Percentiles rank a stretch among this genome's conserved stretches.
Conservation (phyloP, 2,113 vertebrate species). For the Vulpes vulpes region DNA sequence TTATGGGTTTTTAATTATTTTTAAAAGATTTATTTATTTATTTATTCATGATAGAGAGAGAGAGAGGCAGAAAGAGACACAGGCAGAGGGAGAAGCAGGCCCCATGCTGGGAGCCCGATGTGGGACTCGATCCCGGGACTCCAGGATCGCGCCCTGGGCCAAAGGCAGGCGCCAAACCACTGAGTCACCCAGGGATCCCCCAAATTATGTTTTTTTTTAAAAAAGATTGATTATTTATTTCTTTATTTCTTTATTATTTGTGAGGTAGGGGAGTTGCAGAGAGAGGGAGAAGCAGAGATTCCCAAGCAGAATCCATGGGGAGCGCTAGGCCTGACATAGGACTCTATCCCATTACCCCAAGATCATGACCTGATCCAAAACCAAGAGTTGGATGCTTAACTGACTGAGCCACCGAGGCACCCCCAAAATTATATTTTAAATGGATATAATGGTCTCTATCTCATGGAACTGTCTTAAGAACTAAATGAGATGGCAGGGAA, state of each 20-base stretch:
- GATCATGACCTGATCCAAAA: not conserved
- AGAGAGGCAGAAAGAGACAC: no score
- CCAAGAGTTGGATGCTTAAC: not conserved
- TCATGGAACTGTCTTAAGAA: not conserved
- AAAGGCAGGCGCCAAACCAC: no score
- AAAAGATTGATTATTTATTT: no score
- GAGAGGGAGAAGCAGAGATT: not conserved
- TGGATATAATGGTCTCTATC: not conserved
- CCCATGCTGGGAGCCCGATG: no score
- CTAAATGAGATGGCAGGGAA: not conserved
- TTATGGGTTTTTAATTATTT: not conserved
- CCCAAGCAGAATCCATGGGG: not conserved
- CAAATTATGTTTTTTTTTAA: no score
- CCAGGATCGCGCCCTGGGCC: no score
- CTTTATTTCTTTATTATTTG: no score
- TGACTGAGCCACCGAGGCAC: not conserved
- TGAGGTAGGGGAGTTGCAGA: no score
- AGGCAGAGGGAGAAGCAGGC: no score
- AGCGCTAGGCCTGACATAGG: not conserved
- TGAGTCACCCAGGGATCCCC: no score
- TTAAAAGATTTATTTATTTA: not conserved
- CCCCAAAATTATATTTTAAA: not conserved
- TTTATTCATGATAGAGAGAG: not conserved
- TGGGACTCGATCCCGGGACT: no score
- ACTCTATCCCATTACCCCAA: not conserved